A percentile compares a stretch with the other conserved stretches of the same genome.
Conservation (phyloP, 1,140 invertebrate genomes). For the Onthophagus taurus region DNA sequence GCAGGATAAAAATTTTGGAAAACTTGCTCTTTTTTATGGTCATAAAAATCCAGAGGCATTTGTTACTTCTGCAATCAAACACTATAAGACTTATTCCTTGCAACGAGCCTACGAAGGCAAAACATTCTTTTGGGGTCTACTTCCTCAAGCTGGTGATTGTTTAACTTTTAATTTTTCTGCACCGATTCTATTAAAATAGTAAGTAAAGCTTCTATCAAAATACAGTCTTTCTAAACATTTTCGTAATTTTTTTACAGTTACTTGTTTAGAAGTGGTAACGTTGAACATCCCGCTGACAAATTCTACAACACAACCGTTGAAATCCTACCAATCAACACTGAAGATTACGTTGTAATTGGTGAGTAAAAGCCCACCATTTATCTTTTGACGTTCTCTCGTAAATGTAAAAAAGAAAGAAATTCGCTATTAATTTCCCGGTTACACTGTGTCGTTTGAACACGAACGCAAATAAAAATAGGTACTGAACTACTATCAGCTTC, state of each 20-base stretch:
- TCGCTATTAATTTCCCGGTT: too few relatives aligned
- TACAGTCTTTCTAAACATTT: slow-evolving; percentile 3
- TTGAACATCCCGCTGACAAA: slow-evolving; percentile 82
- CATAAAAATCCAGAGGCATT: slow-evolving; percentile 72
- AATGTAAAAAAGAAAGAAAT: too few relatives aligned
- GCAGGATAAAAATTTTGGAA: slow-evolving; percentile 88
- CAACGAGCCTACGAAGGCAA: slow-evolving; percentile 79
- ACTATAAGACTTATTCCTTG: slow-evolving; percentile 76
- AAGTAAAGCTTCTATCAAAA: slow-evolving; percentile 22
- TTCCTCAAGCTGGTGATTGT: slow-evolving; percentile 74
- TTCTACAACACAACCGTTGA: slow-evolving; percentile 87
- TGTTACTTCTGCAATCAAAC: slow-evolving; percentile 67
- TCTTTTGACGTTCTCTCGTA: too few relatives aligned
- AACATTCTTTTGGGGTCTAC: slow-evolving; percentile 86
- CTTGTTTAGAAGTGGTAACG: slow-evolving; percentile 84
- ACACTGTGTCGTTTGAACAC: too few relatives aligned
- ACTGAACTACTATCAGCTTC: too few relatives aligned
- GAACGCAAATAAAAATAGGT: too few relatives aligned
- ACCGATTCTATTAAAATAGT: slow-evolving; percentile 70
- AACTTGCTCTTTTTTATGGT: slow-evolving; percentile 70
- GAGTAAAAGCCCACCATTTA: too few relatives aligned
- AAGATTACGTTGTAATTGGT: slow-evolving; percentile 65
- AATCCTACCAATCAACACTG: slow-evolving; percentile 60
- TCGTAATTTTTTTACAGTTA: slow-evolving; percentile 49
- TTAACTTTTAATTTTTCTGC: slow-evolving; percentile 73